Percentiles rank a stretch among this genome's conserved stretches.
Conservation (phyloP, 2,888 invertebrate species). For the Cheilosia soror region DNA sequence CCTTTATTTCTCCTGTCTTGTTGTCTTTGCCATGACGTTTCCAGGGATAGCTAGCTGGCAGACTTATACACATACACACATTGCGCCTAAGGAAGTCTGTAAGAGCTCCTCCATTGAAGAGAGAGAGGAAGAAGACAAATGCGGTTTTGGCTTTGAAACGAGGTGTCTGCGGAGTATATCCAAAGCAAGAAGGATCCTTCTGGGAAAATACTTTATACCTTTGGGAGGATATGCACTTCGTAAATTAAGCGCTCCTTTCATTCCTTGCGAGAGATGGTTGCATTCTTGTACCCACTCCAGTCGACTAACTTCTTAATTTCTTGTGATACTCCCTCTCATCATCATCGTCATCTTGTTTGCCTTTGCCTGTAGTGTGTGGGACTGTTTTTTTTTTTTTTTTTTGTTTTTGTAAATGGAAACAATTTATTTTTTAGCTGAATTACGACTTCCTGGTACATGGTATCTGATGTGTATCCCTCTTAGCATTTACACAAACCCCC, state of each 20-base stretch:
- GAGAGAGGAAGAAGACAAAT: constrained; percentile 31
- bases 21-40: constrained; percentile 48
- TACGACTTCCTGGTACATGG: constrained; percentile 63
- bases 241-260: constrained; percentile 70
- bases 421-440: constrained; percentile 55
- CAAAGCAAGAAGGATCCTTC: constrained; percentile 44
- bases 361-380: background rate
- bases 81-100: constrained; percentile 27
- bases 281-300: constrained; percentile 20
- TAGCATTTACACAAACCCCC: background rate
- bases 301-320: constrained; percentile 61
- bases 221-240: constrained; percentile 57
- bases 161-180: constrained; percentile 17
- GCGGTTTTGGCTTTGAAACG: constrained; percentile 57
- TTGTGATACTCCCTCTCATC: constrained; percentile 19
- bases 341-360: constrained; percentile 5
- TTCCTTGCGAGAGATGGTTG: constrained; percentile 23
- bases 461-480: constrained; percentile 17
- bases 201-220: constrained; percentile 41
- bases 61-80: background rate
- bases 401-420: constrained; percentile 44
- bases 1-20: constrained; percentile 18
- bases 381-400: background rate
- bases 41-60: constrained; percentile 27
- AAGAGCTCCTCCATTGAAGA: background rate